Evolutionary conservation across 2,113 vertebrate genomes (phyloP).

Genomic region (Zootoca vivipara): DNA sequence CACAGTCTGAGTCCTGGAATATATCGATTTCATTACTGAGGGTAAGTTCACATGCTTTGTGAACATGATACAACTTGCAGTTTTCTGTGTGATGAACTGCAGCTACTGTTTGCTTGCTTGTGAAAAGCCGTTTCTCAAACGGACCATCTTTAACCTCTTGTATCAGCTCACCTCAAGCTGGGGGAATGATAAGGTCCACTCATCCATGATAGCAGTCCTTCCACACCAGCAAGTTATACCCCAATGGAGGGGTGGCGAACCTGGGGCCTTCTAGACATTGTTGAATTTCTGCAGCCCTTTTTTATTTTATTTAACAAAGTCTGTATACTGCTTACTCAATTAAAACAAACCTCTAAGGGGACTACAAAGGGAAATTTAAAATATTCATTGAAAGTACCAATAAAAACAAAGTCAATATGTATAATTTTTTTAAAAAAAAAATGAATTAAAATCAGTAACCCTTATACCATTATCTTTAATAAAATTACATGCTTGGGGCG

Average conservation of each 20-base stretch:
- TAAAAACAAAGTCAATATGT: too few species aligned
- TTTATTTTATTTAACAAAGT: too few species aligned
- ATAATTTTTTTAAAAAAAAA: too few species aligned
- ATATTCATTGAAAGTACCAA: too few species aligned
- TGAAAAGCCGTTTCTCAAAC: background rate
- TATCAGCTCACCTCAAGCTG: background rate
- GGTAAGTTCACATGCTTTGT: conserved; percentile 9
- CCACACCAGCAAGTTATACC: background rate
- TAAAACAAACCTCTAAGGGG: too few species aligned
- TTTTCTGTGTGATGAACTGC: background rate
- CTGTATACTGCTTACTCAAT: too few species aligned
- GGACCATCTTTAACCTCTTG: background rate
- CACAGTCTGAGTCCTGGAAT: conserved; percentile 39
- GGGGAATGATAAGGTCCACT: background rate
- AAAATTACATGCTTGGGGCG: too few species aligned
- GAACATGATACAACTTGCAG: conserved; percentile 4
- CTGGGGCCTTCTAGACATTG: too few species aligned
- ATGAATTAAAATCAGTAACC: too few species aligned
- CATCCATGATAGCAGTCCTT: background rate
- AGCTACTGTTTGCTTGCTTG: background rate
- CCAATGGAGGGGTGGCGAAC: background rate
- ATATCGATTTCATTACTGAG: conserved; percentile 26
- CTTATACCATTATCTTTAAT: too few species aligned
- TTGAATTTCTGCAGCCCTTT: too few species aligned
- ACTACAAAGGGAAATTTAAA: too few species aligned